A percentile compares a stretch with the other conserved stretches of the same genome.
Evolutionary conservation across 2,888 invertebrate genomes (phyloP).

Genomic region (Drosophila longiperda): DNA sequence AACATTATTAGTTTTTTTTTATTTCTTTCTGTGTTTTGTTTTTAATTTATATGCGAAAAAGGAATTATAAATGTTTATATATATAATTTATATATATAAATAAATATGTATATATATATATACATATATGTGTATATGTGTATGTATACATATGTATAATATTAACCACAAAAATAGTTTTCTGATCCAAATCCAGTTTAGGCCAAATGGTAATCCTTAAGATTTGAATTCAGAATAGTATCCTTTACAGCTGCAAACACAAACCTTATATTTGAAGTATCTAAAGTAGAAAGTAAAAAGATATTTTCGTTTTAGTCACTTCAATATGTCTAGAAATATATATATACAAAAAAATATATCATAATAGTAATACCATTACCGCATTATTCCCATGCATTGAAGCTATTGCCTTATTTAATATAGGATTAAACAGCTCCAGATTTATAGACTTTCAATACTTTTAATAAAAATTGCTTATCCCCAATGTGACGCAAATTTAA

Average conservation of each 20-base stretch:
- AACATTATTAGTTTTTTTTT: slow-evolving; percentile 51
- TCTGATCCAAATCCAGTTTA: slow-evolving; percentile 86
- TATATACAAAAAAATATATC: background rate
- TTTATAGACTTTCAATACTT: background rate
- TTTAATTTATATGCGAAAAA: slow-evolving; percentile 82
- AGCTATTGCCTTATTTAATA: background rate
- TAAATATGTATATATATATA: slow-evolving; percentile 62
- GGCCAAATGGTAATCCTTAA: slow-evolving; percentile 99
- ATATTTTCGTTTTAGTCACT: slow-evolving; percentile 5
- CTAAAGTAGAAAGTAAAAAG: slow-evolving; percentile 87
- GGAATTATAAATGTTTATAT: slow-evolving; percentile 83
- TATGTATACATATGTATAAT: slow-evolving; percentile 71
- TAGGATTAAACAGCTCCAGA: background rate
- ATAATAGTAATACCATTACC: slow-evolving; percentile 6
- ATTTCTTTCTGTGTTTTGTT: slow-evolving; percentile 47
- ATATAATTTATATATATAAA: slow-evolving; percentile 29
- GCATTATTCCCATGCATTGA: background rate
- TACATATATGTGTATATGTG: too few relatives aligned
- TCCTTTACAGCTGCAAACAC: slow-evolving; percentile 99
- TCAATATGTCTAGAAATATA: background rate
- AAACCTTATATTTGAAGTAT: slow-evolving; percentile 99
- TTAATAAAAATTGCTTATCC: background rate
- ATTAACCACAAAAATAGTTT: slow-evolving; percentile 85
- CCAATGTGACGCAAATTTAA: too few relatives aligned
- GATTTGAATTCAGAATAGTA: slow-evolving; percentile 99